A percentile compares a stretch with the other conserved stretches of the same genome.
Evolutionary conservation across 1,140 invertebrate genomes (phyloP).

Genomic region (Paralvinella palmiformis): DNA sequence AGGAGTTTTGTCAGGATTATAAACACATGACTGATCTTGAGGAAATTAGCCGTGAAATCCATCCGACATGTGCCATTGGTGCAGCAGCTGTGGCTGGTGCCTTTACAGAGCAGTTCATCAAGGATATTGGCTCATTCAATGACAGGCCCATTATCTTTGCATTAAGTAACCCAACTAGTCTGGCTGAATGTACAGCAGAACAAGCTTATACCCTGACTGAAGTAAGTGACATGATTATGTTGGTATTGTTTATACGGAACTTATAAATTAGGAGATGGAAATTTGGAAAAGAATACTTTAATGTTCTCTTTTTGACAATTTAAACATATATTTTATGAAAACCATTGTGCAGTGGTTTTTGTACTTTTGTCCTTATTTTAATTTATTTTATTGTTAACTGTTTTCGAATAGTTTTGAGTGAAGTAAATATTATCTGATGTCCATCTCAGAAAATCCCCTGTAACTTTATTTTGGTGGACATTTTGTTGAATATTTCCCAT

Average conservation of each 20-base stretch:
- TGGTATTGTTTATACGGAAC: too few relatives aligned
- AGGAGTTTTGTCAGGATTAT: constrained; percentile 21
- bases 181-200: constrained; percentile 94
- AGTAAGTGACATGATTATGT: constrained; percentile 6
- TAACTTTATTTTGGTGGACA: too few relatives aligned
- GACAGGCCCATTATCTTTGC: constrained; percentile 89
- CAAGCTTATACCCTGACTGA: constrained; percentile 56
- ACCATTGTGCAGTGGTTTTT: neutral
- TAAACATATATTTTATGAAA: neutral
- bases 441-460: too few relatives aligned
- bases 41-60: constrained; percentile 18
- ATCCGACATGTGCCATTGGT: constrained; percentile 43
- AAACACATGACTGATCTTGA: constrained; percentile 10
- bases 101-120: constrained; percentile 78
- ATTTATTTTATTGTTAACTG: too few relatives aligned
- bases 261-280: too few relatives aligned
- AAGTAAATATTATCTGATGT: too few relatives aligned
- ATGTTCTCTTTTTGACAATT: neutral
- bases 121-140: constrained; percentile 79
- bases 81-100: constrained; percentile 81
- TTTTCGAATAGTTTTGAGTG: too few relatives aligned
- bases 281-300: too few relatives aligned
- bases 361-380: too few relatives aligned
- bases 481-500: too few relatives aligned
- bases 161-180: constrained; percentile 89